These are phyloP conservation scores for Herpetotheres cachinnans DNA, from an alignment of 2,113 vertebrate genomes.

Conservation along the genomic window DNA sequence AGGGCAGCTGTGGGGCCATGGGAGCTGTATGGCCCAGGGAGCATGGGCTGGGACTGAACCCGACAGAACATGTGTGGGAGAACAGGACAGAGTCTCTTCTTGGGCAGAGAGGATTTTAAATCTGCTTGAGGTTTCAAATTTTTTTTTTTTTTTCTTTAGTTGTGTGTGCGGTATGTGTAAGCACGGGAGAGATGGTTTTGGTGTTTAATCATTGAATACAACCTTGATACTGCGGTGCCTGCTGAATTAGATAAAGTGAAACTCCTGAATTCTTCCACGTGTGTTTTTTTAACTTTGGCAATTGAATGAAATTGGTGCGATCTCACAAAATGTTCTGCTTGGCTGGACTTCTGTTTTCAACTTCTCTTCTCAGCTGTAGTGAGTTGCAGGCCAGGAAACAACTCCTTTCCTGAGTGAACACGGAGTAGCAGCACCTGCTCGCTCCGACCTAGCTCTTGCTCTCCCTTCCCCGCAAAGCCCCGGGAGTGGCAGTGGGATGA, in stretches of 20 bases:
- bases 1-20: background rate
- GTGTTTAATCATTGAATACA: background rate
- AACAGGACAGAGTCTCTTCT: background rate
- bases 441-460: background rate
- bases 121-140: background rate
- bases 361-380: background rate
- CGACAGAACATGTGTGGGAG: background rate
- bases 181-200: background rate
- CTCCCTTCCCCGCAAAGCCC: background rate
- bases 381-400: background rate
- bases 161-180: background rate
- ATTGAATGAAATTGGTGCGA: background rate
- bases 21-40: background rate
- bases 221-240: background rate
- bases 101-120: background rate
- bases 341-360: background rate
- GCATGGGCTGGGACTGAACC: background rate
- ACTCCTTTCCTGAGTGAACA: background rate
- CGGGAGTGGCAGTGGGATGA: background rate
- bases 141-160: background rate
- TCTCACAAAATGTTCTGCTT: background rate
- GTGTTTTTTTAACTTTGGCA: background rate
- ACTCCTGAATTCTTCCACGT: background rate
- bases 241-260: background rate
- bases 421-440: background rate